Evolutionary conservation across 30 jellyfish, hydroid and myxozoan genomes (phyloP), one percentile per base, ranked within the genome.

Genomic region (Nemopilema nomurai): DNA sequence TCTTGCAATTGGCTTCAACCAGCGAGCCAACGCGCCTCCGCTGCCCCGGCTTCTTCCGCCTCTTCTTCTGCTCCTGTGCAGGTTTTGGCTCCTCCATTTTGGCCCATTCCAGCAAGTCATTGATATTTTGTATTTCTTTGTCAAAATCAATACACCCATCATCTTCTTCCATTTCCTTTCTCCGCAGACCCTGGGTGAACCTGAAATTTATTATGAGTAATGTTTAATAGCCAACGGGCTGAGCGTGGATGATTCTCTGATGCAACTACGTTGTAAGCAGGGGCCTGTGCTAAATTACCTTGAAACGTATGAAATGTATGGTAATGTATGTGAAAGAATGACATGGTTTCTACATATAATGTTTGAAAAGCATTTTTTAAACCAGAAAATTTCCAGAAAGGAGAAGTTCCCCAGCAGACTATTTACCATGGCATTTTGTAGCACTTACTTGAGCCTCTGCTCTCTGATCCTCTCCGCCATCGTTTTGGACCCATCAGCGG

Each of bases 391-490:
- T 66, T 1, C 28, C 0, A 0, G 76, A 66, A 18, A 3, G 20
- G 0, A 13, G 13, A 17, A 66, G 20, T 3, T 30, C 13, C 53
- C 53, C 62, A 70, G 0, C 16, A 17, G 0, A 19, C 81, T 28
- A 24, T 16, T 32, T 30, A 0, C 23, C 69, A 0, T 25, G 7
- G 0, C 1, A 74, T 16, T 16, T 18, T 77, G 17, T 16, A 8
- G 63, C 0, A 71, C 85, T 74, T 68, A 84, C 93, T 77, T 84
- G 66, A 74, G 26, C 27, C 93, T 69, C 49, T 84, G 87, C 28
- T 84, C 93, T 63, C 93, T 31, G 8, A 74, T 84, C 64, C 74
- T 84, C 30, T 74, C 83, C n/a, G 87, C 93, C 78, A 84, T 74
- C 16, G 91, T 41, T 62, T 72, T 83, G 1, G 25, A 30, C 19